Conservation (phyloP, 2,888 invertebrate genomes). For the Xestobium rufovillosum region DNA sequence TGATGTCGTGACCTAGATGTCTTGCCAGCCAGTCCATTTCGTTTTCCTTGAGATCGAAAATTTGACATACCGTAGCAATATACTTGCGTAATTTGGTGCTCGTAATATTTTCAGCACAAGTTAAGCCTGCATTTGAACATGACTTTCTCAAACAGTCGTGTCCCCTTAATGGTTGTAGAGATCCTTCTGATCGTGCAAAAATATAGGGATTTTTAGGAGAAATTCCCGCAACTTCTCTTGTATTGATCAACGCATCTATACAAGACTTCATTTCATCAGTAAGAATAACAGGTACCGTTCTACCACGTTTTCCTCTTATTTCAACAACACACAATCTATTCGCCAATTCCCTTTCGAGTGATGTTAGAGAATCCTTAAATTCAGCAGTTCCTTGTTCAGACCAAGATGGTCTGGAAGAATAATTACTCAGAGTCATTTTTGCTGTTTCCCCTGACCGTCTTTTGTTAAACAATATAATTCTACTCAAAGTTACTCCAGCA, state of each 20-base stretch:
- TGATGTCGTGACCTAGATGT: slow-evolving; percentile 19
- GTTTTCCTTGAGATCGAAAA: slow-evolving; percentile 20
- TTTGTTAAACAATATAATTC: slow-evolving; percentile 24
- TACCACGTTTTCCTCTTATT: slow-evolving; percentile 10
- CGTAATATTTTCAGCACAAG: slow-evolving; percentile 7
- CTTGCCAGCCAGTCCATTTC: slow-evolving; percentile 19
- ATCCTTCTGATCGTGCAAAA: slow-evolving; percentile 9
- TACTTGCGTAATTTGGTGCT: slow-evolving; percentile 19
- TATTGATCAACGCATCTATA: slow-evolving; percentile 9
- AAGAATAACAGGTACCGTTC: slow-evolving; percentile 10
- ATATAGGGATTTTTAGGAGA: slow-evolving; percentile 5
- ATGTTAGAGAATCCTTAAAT: slow-evolving; percentile 10
- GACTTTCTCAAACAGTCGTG: slow-evolving; percentile 12
- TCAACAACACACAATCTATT: slow-evolving; percentile 9
- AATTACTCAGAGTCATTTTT: slow-evolving; percentile 6
- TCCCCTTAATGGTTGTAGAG: slow-evolving; percentile 5
- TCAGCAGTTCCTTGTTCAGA: not conserved
- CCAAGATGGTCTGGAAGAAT: slow-evolving; percentile 9
- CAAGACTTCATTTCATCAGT: slow-evolving; percentile 10
- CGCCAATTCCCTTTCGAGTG: slow-evolving; percentile 11
- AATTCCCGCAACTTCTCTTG: not conserved
- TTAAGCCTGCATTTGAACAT: slow-evolving; percentile 8
- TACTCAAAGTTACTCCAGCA: slow-evolving; percentile 4
- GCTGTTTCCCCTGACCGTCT: slow-evolving; percentile 13
- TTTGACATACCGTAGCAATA: slow-evolving; percentile 20